A percentile compares a stretch with the other conserved stretches of the same genome.
These are phyloP conservation scores for Syrmaticus mikado DNA, from an alignment of 2,113 vertebrate species.

Conservation along the genomic window DNA sequence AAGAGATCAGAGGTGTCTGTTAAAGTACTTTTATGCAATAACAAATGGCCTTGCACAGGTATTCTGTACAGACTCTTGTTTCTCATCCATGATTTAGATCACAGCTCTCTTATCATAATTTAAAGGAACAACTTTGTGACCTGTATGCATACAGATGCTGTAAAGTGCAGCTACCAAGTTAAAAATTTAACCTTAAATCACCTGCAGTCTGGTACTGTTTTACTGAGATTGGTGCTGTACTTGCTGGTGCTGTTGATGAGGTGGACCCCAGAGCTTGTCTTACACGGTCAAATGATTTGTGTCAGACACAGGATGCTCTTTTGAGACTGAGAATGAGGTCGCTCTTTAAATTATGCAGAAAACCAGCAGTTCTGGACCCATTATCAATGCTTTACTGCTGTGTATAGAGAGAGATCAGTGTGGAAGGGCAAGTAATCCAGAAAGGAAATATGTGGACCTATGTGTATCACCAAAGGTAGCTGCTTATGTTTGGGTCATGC, in stretches of 20 bases:
- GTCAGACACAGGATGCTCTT: neutral
- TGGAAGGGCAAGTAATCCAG: neutral
- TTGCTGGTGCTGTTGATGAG: neutral
- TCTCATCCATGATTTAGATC: neutral
- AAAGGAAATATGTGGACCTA: neutral
- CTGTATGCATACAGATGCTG: neutral
- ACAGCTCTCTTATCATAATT: neutral
- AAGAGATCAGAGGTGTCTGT: neutral
- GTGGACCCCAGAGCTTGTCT: neutral
- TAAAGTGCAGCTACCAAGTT: neutral
- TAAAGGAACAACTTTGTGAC: neutral
- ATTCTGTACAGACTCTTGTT: neutral
- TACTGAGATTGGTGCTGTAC: neutral
- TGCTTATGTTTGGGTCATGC: neutral
- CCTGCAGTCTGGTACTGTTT: neutral
- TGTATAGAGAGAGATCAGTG: fast-evolving
- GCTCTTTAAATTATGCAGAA: conserved; percentile 16
- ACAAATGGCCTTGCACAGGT: neutral
- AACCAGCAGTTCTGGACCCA: neutral
- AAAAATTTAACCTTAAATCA: neutral
- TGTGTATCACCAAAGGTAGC: neutral
- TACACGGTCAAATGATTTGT: neutral
- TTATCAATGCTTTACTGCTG: neutral
- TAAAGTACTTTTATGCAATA: neutral
- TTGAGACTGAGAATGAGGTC: neutral